These are phyloP conservation scores for Diglossa brunneiventris DNA, from an alignment of 2,113 vertebrate species.

Conservation along the genomic window DNA sequence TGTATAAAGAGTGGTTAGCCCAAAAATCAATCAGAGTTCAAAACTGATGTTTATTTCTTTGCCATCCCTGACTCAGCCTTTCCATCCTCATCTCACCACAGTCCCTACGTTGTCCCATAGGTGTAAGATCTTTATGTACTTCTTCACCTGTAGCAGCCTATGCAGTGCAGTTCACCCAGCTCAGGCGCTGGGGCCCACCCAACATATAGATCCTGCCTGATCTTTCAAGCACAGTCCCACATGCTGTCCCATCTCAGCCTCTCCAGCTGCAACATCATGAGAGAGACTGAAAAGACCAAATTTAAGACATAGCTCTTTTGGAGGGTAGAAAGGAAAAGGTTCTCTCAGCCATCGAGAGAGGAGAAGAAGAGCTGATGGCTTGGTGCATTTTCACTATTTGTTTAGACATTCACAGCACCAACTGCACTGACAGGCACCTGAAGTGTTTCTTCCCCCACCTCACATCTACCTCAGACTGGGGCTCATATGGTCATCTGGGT, in stretches of 20 bases:
- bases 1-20: neutral
- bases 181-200: rapidly evolving
- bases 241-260: neutral
- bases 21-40: neutral
- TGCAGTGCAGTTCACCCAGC: neutral
- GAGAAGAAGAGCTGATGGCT: neutral
- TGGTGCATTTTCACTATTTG: neutral
- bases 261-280: neutral
- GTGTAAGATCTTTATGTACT: neutral
- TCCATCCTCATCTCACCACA: neutral
- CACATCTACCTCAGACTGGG: neutral
- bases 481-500: neutral
- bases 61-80: neutral
- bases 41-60: neutral
- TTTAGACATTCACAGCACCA: neutral
- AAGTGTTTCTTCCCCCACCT: neutral
- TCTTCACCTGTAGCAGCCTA: neutral
- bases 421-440: neutral
- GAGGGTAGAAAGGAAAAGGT: neutral
- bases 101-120: neutral
- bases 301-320: neutral
- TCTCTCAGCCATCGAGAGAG: neutral
- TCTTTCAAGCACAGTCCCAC: neutral
- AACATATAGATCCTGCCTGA: rapidly evolving
- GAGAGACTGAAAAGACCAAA: neutral